Evolutionary conservation across 2,113 vertebrate species (phyloP).

Genomic region (Tupaia tana): DNA sequence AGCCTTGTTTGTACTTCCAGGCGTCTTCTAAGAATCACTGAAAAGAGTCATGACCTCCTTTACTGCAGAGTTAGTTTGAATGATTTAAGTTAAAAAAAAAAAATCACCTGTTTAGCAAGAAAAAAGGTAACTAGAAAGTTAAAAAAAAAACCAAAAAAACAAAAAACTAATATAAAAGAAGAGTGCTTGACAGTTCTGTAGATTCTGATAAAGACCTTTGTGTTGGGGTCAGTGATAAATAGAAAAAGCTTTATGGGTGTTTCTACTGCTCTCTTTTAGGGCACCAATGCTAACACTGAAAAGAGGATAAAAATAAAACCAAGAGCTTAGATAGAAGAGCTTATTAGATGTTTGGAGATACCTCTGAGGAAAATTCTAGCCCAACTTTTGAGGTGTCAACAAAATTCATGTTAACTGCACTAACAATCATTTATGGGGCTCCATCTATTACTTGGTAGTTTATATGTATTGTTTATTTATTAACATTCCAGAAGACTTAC

Average conservation of each 20-base stretch:
- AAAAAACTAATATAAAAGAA: slow-evolving; percentile 30
- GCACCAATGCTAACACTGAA: background rate
- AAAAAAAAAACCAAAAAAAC: background rate
- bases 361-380: background rate
- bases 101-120: slow-evolving; percentile 24
- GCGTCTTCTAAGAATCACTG: slow-evolving; percentile 51
- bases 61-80: slow-evolving; percentile 48
- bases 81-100: slow-evolving; percentile 44
- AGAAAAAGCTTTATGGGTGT: background rate
- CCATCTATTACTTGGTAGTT: background rate
- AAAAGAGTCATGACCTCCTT: slow-evolving; percentile 26
- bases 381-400: background rate
- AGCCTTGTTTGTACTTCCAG: slow-evolving; percentile 22
- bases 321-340: slow-evolving; percentile 4
- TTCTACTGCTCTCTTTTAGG: background rate
- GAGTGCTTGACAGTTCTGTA: background rate
- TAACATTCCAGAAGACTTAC: no score
- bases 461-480: background rate
- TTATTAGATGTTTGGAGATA: slow-evolving; percentile 29
- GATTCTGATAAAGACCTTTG: slow-evolving; percentile 35
- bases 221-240: slow-evolving; percentile 26
- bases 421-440: background rate
- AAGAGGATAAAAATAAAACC: slow-evolving; percentile 51
- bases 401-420: background rate
- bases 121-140: background rate